Evolutionary conservation across 2,888 invertebrate species (phyloP).

Genomic region (Cynaeus angustus): DNA sequence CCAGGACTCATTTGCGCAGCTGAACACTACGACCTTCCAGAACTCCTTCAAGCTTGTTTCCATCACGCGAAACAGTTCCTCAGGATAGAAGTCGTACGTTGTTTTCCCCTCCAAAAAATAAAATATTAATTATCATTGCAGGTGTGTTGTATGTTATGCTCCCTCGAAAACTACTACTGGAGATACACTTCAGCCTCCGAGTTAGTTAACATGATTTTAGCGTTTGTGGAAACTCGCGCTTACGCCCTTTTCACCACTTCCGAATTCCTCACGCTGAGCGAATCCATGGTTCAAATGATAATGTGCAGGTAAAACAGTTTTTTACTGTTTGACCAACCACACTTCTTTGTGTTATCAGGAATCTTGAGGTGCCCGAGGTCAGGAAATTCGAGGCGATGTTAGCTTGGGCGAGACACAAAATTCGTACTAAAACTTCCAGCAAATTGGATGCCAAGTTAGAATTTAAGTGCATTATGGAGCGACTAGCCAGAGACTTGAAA

Average conservation of each 20-base stretch:
- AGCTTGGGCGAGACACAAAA: conserved; percentile 90
- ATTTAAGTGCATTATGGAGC: conserved; percentile 94
- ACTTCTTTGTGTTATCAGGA: conserved; percentile 72
- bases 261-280: conserved; percentile 91
- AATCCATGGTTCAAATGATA: conserved; percentile 96
- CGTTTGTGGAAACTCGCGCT: conserved; percentile 91
- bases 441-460: conserved; percentile 91
- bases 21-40: conserved; percentile 94
- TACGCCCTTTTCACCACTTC: conserved; percentile 88
- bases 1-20: conserved; percentile 95
- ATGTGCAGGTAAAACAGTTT: conserved; percentile 79
- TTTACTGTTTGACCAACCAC: background rate
- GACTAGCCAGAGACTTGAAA: conserved; percentile 90
- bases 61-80: conserved; percentile 96
- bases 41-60: conserved; percentile 94
- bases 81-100: conserved; percentile 88
- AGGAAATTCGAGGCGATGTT: conserved; percentile 95
- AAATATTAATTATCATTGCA: conserved; percentile 63
- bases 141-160: conserved; percentile 94
- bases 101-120: background rate
- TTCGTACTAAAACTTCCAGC: conserved; percentile 84
- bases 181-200: conserved; percentile 95
- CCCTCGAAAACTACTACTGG: conserved; percentile 96
- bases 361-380: conserved; percentile 90
- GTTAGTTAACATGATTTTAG: conserved; percentile 94